These are phyloP conservation scores for Epizoanthus illoricatus DNA, from an alignment of 92 coral and sea anemone species.

Conservation along the genomic window DNA sequence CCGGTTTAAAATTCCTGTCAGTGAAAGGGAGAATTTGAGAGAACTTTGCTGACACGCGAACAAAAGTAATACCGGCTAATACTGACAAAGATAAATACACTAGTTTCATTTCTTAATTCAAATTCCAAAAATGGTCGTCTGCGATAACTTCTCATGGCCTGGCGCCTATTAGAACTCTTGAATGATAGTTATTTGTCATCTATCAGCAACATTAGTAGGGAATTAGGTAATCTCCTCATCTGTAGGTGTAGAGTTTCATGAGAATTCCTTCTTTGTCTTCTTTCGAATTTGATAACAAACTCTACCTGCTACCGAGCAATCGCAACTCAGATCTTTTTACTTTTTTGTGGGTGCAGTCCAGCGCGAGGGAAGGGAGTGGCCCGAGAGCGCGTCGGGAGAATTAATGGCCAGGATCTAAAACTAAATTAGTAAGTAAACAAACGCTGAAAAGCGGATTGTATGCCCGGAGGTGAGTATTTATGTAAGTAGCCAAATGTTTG, in stretches of 20 bases:
- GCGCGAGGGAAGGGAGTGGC: too few species aligned
- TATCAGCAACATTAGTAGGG: not conserved
- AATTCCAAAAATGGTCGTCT: not conserved
- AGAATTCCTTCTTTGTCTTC: not conserved
- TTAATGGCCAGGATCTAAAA: too few species aligned
- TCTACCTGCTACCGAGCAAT: too few species aligned
- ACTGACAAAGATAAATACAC: not conserved
- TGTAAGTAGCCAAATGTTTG: too few species aligned
- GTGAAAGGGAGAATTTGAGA: too few species aligned
- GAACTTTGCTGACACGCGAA: not conserved
- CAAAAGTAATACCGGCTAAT: not conserved
- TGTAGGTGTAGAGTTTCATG: not conserved
- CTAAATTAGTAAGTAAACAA: too few species aligned
- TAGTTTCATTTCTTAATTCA: not conserved
- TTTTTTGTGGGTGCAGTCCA: too few species aligned
- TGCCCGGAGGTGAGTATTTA: too few species aligned
- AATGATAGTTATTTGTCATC: not conserved
- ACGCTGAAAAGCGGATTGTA: too few species aligned
- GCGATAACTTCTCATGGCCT: conserved; percentile 7
- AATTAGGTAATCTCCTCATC: not conserved
- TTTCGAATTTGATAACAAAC: not conserved
- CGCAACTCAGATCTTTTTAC: too few species aligned
- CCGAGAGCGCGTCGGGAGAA: too few species aligned
- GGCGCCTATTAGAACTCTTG: not conserved
- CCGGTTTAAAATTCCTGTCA: not conserved